A percentile compares a stretch with the other conserved stretches of the same genome.
Conservation (phyloP, 1,140 invertebrate species). For the Leptestheria dahalacensis region DNA sequence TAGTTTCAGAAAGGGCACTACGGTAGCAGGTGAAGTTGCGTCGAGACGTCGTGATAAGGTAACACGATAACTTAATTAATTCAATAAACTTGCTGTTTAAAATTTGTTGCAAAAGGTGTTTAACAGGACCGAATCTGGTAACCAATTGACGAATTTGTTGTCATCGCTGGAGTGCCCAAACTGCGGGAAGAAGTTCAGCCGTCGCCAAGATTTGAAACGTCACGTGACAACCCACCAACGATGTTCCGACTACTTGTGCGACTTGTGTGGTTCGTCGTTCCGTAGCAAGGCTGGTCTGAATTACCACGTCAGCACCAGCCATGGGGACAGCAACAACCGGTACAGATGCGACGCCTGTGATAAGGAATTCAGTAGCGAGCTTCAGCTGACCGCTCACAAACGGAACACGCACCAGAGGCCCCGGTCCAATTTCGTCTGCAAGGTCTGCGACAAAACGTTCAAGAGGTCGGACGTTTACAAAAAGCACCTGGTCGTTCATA, state of each 20-base stretch:
- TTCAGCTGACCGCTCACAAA: neutral
- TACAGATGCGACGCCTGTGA: neutral
- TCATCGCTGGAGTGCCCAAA: neutral
- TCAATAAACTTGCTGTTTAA: neutral
- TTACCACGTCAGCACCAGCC: neutral
- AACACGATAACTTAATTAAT: no score
- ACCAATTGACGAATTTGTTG: no score
- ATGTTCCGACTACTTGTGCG: neutral
- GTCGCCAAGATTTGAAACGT: slow-evolving; percentile 2
- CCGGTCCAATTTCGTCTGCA: neutral
- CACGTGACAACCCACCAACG: neutral
- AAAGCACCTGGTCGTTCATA: neutral
- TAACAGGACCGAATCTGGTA: neutral
- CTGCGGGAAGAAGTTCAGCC: slow-evolving; percentile 5
- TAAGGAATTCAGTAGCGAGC: neutral
- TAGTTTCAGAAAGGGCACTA: neutral
- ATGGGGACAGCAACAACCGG: neutral
- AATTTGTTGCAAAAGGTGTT: neutral
- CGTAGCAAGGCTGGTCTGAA: neutral
- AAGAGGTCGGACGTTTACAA: slow-evolving; percentile 1
- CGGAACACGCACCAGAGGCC: neutral
- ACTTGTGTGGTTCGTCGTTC: neutral
- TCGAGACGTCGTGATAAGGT: no score
- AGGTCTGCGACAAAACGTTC: neutral
- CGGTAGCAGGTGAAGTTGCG: neutral